These are phyloP conservation scores for Strix occidentalis DNA, from an alignment of 2,797 vertebrate genomes.

Conservation along the genomic window DNA sequence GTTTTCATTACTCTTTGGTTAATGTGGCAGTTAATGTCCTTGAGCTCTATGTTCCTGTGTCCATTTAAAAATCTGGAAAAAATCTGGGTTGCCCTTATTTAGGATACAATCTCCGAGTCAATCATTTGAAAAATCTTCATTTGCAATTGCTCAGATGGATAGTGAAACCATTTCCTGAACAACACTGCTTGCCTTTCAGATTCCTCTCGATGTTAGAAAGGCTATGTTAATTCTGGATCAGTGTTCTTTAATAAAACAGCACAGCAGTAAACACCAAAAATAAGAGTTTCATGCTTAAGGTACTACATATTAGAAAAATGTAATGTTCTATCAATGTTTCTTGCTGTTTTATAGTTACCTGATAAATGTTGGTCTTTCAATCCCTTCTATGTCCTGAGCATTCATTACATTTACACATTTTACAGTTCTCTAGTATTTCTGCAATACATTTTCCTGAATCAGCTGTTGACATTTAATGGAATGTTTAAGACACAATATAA, in stretches of 20 bases:
- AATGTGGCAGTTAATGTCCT: constrained; percentile 79
- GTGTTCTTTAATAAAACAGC: constrained; percentile 69
- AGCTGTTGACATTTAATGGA: constrained; percentile 83
- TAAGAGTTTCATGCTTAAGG: constrained; percentile 66
- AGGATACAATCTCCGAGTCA: neutral
- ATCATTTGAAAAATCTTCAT: constrained; percentile 52
- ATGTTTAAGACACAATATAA: constrained; percentile 81
- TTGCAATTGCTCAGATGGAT: constrained; percentile 50
- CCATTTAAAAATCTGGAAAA: constrained; percentile 66
- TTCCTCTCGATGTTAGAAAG: constrained; percentile 4
- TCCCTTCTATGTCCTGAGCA: constrained; percentile 66
- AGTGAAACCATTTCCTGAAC: constrained; percentile 34
- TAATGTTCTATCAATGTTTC: constrained; percentile 68
- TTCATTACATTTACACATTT: constrained; percentile 76
- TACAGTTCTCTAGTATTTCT: constrained; percentile 78
- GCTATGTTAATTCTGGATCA: constrained; percentile 65
- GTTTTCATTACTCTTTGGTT: constrained; percentile 79
- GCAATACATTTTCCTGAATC: constrained; percentile 82
- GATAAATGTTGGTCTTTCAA: constrained; percentile 75
- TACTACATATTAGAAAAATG: constrained; percentile 68
- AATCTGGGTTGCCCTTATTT: constrained; percentile 36
- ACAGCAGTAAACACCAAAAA: constrained; percentile 72
- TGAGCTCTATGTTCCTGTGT: constrained; percentile 62
- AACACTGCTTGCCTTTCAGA: constrained; percentile 32
- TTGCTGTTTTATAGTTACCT: constrained; percentile 75